These are phyloP conservation scores for Phodopus roborovskii DNA, from an alignment of 2,113 vertebrate genomes.

Conservation along the genomic window DNA sequence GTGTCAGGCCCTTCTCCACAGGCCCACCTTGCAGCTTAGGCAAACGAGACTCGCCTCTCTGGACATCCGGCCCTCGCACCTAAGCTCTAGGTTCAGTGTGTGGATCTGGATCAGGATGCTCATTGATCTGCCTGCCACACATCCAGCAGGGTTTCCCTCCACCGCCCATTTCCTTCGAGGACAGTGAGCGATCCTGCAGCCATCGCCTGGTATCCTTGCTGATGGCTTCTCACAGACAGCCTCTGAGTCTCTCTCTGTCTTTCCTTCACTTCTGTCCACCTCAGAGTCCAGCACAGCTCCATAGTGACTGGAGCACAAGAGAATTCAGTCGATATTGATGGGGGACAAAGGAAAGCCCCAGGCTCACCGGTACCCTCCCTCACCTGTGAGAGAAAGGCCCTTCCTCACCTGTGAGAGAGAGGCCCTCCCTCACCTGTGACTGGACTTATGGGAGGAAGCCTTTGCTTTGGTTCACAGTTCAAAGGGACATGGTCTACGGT, in stretches of 20 bases:
- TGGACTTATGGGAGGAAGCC: neutral
- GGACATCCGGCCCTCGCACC: neutral
- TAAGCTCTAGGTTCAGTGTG: neutral
- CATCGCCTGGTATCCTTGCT: neutral
- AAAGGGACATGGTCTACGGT: neutral
- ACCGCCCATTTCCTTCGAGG: neutral
- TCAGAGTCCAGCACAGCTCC: neutral
- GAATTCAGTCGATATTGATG: neutral
- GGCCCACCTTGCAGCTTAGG: neutral
- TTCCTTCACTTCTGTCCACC: neutral
- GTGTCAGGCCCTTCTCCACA: too few species aligned
- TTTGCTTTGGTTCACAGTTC: neutral
- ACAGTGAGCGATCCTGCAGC: neutral
- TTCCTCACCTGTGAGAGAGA: neutral
- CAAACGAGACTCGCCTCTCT: neutral
- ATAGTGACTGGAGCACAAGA: rapidly evolving
- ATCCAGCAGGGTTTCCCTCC: neutral
- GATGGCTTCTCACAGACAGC: neutral
- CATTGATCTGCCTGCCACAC: too few species aligned
- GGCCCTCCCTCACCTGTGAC: neutral
- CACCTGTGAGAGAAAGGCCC: too few species aligned
- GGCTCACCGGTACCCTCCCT: too few species aligned
- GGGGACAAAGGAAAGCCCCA: neutral
- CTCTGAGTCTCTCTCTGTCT: neutral
- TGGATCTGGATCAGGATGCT: neutral